Conservation (phyloP, 2,888 invertebrate genomes). For the Drosophila leonis region DNA sequence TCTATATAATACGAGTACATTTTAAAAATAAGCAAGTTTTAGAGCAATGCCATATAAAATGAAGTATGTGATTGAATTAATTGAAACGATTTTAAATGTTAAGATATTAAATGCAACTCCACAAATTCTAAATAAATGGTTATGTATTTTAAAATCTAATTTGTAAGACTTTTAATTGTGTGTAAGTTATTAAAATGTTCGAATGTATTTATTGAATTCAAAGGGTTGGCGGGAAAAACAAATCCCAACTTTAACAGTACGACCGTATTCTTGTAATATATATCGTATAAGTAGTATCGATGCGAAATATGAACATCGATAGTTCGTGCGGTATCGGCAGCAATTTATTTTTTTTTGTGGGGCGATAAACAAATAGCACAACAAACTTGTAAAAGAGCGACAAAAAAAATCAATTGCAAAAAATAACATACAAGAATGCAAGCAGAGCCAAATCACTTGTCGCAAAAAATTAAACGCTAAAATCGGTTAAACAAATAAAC, state of each 20-base stretch:
- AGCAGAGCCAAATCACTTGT: slow-evolving; percentile 9
- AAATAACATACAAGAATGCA: slow-evolving; percentile 24
- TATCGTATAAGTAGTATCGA: slow-evolving; percentile 1
- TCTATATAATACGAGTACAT: slow-evolving; percentile 1
- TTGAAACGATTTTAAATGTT: slow-evolving; percentile 42
- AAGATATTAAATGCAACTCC: slow-evolving; percentile 14
- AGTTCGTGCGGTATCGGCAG: slow-evolving; percentile 6
- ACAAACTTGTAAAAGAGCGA: slow-evolving; percentile 53
- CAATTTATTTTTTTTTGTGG: slow-evolving; percentile 23
- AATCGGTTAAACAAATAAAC: slow-evolving; percentile 12
- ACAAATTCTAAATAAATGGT: slow-evolving; percentile 34
- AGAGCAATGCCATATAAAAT: slow-evolving; percentile 13
- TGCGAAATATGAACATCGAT: slow-evolving; percentile 15
- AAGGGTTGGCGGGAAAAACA: background rate
- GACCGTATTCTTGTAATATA: background rate
- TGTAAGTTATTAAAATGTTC: background rate
- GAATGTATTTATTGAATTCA: background rate
- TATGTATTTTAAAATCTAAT: slow-evolving; percentile 19
- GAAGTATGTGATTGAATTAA: slow-evolving; percentile 9
- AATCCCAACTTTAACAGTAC: background rate
- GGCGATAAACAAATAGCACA: slow-evolving; percentile 59
- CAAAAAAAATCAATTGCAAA: slow-evolving; percentile 54
- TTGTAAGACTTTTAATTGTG: background rate
- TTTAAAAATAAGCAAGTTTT: slow-evolving; percentile 3
- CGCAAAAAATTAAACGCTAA: slow-evolving; percentile 7